phyloP scores from a whole-genome alignment of 1,140 invertebrate genomes.

The Luehdorfia chinensis region DNA sequence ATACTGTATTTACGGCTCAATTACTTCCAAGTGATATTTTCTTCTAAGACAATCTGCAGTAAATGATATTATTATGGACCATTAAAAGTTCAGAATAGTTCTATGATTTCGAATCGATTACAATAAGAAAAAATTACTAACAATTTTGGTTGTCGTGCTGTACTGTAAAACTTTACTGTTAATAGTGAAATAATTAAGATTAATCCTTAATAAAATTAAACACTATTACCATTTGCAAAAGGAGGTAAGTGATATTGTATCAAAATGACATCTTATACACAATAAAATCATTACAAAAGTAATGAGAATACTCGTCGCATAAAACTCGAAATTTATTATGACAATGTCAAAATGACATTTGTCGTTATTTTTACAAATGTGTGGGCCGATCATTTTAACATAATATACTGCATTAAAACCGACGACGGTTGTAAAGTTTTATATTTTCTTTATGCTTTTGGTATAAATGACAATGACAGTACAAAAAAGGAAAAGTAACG shows the following conservation, averaged over 20 bases:
- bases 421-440: conserved; percentile 15
- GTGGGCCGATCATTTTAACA: conserved; percentile 11
- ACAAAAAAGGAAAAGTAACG: conserved; percentile 3
- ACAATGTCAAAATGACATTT: conserved; percentile 18
- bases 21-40: conserved; percentile 5
- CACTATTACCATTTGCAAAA: too few species aligned
- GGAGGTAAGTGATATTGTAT: too few species aligned
- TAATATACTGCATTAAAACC: conserved; percentile 14
- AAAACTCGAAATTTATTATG: conserved; percentile 11
- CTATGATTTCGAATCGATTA: too few species aligned
- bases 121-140: too few species aligned
- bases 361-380: conserved; percentile 9
- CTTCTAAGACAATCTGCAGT: conserved; percentile 13
- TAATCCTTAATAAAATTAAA: too few species aligned
- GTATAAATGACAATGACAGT: conserved; percentile 14
- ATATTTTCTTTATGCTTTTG: conserved; percentile 11
- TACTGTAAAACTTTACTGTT: too few species aligned
- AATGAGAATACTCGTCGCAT: conserved; percentile 7
- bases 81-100: conserved; percentile 11
- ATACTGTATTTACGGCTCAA: conserved; percentile 9
- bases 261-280: conserved; percentile 5
- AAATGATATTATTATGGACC: conserved; percentile 8
- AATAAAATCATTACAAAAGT: conserved; percentile 14
- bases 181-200: too few species aligned
- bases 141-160: too few species aligned